Evolutionary conservation across 2,113 vertebrate species (phyloP), one percentile per base, ranked within the genome.

Genomic region (Hippoglossus stenolepis): DNA sequence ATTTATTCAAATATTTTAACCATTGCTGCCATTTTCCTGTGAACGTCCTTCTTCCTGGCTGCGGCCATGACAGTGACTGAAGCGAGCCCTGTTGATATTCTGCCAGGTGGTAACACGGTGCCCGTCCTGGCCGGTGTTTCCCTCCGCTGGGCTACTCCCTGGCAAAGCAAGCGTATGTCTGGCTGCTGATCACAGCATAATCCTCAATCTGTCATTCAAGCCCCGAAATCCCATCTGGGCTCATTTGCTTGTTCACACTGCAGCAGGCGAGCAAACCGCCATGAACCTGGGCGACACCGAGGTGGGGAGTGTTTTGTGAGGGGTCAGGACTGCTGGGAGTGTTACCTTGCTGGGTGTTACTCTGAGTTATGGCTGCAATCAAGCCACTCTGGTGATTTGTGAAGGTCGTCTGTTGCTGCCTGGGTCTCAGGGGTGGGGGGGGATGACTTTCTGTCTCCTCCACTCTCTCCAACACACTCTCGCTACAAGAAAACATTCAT

Each of bases 311-410:
- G 64, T 43, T 63, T 64, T 70, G 24, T 21, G 68, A 8, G 24
- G 49, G 77, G 80, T 80, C 76, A 66, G 47, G 49, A 73, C 70
- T 9, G 57, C 61, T 13, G 38, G 4, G 28, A 74, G 31, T 40
- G 38, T 69, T 28, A 43, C 24, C 31, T n/a, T 26, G 38, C 17
- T 1, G 45, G 13, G 31, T 43, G 9, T 78, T 73, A 38, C 23
- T 2, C 47, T 73, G 85, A 84, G 74, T 87, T 87, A 84, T 59
- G 68, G 82, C 54, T 26, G 11, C 56, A 59, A 71, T 78, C 38
- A 21, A 65, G 31, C 18, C 70, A 51, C 45, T 68, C 43, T 24
- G 63, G 54, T 72, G 78, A 72, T 65, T 66, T 71, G 66, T 79
- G 74, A 65, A 75, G 81, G 85, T 75, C 9, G 7, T 26, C 12